Conservation (phyloP, 2,113 vertebrate species). For the Accipiter cooperii region DNA sequence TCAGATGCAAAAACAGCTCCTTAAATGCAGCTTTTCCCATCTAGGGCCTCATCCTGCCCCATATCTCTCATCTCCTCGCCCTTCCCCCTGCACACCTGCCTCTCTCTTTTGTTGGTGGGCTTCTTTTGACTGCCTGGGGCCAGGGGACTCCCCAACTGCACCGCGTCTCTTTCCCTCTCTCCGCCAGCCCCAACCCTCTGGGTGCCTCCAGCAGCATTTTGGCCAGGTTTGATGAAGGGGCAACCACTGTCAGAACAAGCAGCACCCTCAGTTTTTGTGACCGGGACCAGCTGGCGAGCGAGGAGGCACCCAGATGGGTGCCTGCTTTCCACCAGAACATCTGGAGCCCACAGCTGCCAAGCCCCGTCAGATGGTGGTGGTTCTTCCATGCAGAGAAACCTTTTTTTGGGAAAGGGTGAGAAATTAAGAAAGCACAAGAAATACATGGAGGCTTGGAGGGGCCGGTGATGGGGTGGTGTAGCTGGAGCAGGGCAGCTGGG, state of each 20-base stretch:
- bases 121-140: not conserved
- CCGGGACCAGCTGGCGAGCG: not conserved
- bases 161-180: not conserved
- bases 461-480: not conserved
- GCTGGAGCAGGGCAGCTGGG: not conserved
- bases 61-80: not conserved
- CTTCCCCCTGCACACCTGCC: not conserved
- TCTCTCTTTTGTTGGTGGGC: not conserved
- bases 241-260: not conserved
- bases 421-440: not conserved
- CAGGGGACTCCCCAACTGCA: not conserved
- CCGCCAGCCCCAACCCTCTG: not conserved
- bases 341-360: not conserved
- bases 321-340: not conserved
- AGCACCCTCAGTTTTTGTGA: not conserved
- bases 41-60: not conserved
- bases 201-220: not conserved
- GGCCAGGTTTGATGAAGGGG: not conserved
- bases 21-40: not conserved
- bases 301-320: not conserved
- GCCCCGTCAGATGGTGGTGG: rapidly evolving
- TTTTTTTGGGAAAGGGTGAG: not conserved
- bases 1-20: not conserved
- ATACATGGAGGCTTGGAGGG: not conserved
- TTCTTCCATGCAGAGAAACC: not conserved